Conservation (phyloP, 2,888 invertebrate genomes). For the Dromius quadrimaculatus region DNA sequence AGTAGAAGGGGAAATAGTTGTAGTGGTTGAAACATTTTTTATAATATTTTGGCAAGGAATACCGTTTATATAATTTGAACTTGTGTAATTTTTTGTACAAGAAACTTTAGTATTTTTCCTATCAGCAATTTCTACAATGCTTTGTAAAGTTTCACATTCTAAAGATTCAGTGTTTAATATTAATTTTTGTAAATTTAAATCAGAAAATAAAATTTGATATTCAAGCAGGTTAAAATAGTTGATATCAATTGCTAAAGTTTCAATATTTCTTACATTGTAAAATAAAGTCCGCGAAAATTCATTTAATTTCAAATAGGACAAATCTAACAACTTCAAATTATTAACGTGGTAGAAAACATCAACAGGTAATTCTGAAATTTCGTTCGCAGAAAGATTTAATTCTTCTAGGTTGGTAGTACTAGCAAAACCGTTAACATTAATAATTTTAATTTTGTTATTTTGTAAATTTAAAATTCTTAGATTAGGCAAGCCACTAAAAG, state of each 20-base stretch:
- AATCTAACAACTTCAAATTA: constrained; percentile 30
- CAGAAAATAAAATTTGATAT: constrained; percentile 4
- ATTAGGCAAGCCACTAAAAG: constrained; percentile 61
- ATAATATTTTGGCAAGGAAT: constrained; percentile 13
- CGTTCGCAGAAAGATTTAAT: constrained; percentile 79
- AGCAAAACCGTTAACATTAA: constrained; percentile 74
- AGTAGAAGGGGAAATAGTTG: constrained; percentile 15
- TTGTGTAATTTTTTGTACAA: not conserved
- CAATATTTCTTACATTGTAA: constrained; percentile 25
- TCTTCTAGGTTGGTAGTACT: constrained; percentile 76
- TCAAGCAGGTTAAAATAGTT: constrained; percentile 26
- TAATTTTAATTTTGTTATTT: constrained; percentile 74
- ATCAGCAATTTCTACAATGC: not conserved
- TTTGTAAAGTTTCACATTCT: constrained; percentile 17
- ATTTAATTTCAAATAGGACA: constrained; percentile 28
- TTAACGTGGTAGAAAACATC: constrained; percentile 72
- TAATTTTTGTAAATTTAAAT: constrained; percentile 40
- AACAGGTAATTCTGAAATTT: constrained; percentile 73
- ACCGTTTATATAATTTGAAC: constrained; percentile 2
- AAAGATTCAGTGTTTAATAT: constrained; percentile 28
- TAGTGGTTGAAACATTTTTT: not conserved
- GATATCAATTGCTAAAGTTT: constrained; percentile 21
- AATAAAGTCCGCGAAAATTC: constrained; percentile 5
- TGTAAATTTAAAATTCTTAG: constrained; percentile 77
- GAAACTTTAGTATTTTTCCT: constrained; percentile 9